Evolutionary conservation across 2,888 invertebrate species (phyloP).

Genomic region (Drosophila picticornis): DNA sequence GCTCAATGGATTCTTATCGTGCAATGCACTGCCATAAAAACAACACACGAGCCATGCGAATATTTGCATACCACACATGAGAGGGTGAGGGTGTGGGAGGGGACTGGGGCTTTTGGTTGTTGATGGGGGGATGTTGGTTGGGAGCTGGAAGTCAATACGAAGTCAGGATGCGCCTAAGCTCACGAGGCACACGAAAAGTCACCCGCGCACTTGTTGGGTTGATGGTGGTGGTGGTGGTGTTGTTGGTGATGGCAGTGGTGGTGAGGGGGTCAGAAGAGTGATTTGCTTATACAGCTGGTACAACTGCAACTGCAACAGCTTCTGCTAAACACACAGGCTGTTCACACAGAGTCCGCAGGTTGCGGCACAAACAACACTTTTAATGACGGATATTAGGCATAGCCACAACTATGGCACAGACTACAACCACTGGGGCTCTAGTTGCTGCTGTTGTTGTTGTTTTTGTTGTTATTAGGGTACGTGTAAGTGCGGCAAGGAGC

Average conservation of each 20-base stretch:
- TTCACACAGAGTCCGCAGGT: conserved; percentile 24
- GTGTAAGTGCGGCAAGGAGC: conserved; percentile 26
- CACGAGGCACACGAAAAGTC: conserved; percentile 31
- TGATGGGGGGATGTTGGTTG: conserved; percentile 4
- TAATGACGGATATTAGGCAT: conserved; percentile 79
- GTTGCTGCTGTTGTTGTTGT: background rate
- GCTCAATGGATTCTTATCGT: conserved; percentile 81
- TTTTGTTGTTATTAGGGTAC: background rate
- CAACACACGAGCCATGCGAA: conserved; percentile 26
- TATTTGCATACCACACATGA: conserved; percentile 41
- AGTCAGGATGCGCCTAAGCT: conserved; percentile 50
- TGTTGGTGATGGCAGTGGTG: too few relatives aligned
- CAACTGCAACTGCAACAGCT: background rate
- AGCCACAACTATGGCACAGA: conserved; percentile 63
- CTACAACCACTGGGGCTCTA: conserved; percentile 21
- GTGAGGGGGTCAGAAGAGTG: background rate
- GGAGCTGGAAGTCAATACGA: conserved; percentile 5
- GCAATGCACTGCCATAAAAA: conserved; percentile 65
- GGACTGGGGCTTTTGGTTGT: background rate
- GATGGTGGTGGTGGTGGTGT: background rate
- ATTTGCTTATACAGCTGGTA: background rate
- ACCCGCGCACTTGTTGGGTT: conserved; percentile 55
- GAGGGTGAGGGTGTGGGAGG: conserved; percentile 14
- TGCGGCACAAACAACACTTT: conserved; percentile 67
- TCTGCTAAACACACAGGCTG: background rate